A percentile compares a stretch with the other conserved stretches of the same genome.
Evolutionary conservation across 2,113 vertebrate species (phyloP).

Genomic region (Hyla sarda): DNA sequence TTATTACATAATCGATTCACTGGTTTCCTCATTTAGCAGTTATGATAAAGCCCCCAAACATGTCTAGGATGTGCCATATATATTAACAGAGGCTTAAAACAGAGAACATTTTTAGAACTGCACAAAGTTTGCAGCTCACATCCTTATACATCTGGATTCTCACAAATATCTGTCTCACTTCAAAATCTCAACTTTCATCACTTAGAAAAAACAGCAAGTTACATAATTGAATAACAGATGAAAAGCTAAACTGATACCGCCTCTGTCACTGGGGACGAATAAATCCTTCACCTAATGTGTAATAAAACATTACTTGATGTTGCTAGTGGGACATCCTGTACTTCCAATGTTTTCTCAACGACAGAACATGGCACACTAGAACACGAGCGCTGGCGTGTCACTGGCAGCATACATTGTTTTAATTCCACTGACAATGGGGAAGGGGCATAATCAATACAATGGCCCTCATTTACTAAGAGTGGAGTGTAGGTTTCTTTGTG

Average conservation of each 20-base stretch:
- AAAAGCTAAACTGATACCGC: neutral
- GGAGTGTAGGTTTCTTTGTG: too few species aligned
- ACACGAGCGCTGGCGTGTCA: neutral
- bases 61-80: neutral
- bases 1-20: too few species aligned
- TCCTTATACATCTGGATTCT: neutral
- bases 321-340: constrained; percentile 1
- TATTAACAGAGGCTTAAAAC: neutral
- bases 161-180: neutral
- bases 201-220: neutral
- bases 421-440: neutral
- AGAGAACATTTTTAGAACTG: neutral
- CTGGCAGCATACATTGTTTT: neutral
- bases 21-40: neutral
- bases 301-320: constrained; percentile 16
- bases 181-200: neutral
- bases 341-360: neutral
- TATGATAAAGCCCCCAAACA: neutral
- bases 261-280: neutral
- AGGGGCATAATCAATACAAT: neutral
- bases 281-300: neutral
- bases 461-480: too few species aligned
- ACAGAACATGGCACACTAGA: neutral
- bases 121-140: neutral
- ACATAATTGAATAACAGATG: constrained; percentile 16